These are phyloP conservation scores for Aproaerema taeniolella DNA, from an alignment of 2,888 invertebrate genomes.

Conservation along the genomic window DNA sequence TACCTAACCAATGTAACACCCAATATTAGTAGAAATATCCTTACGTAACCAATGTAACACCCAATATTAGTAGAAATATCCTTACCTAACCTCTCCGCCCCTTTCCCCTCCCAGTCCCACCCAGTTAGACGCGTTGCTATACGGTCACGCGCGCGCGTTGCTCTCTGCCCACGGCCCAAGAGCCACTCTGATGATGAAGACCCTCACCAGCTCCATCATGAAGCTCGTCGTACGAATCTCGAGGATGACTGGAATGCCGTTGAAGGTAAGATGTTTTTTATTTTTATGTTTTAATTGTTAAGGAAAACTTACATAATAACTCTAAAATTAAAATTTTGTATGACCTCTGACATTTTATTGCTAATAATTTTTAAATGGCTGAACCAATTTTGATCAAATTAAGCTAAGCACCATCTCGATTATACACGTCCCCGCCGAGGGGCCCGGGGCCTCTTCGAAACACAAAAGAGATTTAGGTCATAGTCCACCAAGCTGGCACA, in stretches of 20 bases:
- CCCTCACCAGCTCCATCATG: conserved; percentile 49
- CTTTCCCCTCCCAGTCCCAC: conserved; percentile 74
- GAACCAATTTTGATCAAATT: too few relatives aligned
- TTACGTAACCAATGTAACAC: neutral
- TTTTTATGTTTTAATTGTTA: neutral
- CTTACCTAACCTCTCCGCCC: neutral
- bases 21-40: too few relatives aligned
- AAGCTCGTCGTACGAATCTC: conserved; percentile 60
- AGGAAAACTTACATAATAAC: too few relatives aligned
- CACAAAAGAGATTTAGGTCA: too few relatives aligned
- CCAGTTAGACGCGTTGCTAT: conserved; percentile 87
- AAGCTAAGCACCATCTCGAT: too few relatives aligned
- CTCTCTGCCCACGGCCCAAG: conserved; percentile 53
- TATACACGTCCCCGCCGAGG: too few relatives aligned
- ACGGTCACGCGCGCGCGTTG: conserved; percentile 78
- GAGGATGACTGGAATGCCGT: conserved; percentile 38
- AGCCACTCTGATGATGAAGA: conserved; percentile 48
- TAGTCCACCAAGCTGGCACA: too few relatives aligned
- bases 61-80: conserved; percentile 12
- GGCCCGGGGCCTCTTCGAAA: too few relatives aligned
- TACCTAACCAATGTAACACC: too few relatives aligned
- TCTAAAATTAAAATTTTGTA: too few relatives aligned
- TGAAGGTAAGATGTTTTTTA: conserved; percentile 39
- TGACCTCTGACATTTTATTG: too few relatives aligned
- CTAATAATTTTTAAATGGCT: too few relatives aligned